These are phyloP conservation scores for Leptopilina drosophilae DNA, from an alignment of 2,888 invertebrate species.

Conservation along the genomic window DNA sequence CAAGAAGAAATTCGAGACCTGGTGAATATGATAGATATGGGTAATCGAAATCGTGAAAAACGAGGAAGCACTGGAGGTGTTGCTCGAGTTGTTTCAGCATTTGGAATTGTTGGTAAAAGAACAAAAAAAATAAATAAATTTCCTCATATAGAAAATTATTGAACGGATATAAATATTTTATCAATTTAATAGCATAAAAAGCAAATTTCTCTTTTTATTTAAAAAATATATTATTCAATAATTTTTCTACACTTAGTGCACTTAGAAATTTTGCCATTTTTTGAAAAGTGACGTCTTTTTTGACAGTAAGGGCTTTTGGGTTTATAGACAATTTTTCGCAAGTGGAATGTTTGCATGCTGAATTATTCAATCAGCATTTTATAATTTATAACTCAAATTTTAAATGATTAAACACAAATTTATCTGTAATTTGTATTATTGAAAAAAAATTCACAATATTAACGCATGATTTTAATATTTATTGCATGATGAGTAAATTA, in stretches of 20 bases:
- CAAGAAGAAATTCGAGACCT: slow-evolving; percentile 91
- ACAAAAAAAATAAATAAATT: neutral
- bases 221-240: neutral
- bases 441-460: too few species aligned
- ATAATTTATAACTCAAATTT: too few species aligned
- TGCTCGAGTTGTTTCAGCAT: slow-evolving; percentile 90
- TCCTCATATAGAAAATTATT: neutral
- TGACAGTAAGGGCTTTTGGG: too few species aligned
- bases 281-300: neutral
- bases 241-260: neutral
- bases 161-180: neutral
- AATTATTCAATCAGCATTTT: too few species aligned
- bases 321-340: too few species aligned
- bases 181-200: neutral
- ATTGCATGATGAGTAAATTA: too few species aligned
- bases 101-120: slow-evolving; percentile 91
- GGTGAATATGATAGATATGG: slow-evolving; percentile 86
- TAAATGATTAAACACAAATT: too few species aligned
- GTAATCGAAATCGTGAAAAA: slow-evolving; percentile 81
- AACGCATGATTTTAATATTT: too few species aligned
- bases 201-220: neutral
- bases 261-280: neutral
- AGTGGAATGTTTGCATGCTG: too few species aligned
- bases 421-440: too few species aligned
- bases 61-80: slow-evolving; percentile 79